phyloP scores from a whole-genome alignment of 1,140 invertebrate genomes.

The Drosophila sp. region DNA sequence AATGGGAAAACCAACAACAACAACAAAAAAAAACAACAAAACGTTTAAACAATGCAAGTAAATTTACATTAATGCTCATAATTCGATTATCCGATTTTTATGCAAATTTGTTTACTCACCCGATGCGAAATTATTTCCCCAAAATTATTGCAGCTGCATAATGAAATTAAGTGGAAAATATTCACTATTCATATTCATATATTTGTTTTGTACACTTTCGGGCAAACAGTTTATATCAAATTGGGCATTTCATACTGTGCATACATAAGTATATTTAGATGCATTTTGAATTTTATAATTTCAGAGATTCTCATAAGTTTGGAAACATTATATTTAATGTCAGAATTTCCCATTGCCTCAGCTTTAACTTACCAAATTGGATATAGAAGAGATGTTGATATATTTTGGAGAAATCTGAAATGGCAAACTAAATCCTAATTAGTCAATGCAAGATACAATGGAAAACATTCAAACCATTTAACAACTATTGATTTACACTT shows the following conservation, averaged over 20 bases:
- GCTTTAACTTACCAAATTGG: no score
- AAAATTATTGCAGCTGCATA: conserved; percentile 15
- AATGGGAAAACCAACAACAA: no score
- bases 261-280: no score
- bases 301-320: conserved; percentile 3
- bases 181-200: conserved; percentile 7
- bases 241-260: neutral
- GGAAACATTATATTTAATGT: no score
- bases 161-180: conserved; percentile 37
- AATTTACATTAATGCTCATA: conserved; percentile 56
- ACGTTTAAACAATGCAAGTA: conserved; percentile 52
- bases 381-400: no score
- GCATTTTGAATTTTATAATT: neutral
- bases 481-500: no score
- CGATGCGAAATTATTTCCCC: neutral
- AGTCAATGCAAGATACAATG: no score
- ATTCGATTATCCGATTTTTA: conserved; percentile 60
- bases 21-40: conserved; percentile 16
- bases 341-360: no score
- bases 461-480: no score
- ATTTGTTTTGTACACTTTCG: neutral
- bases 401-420: no score
- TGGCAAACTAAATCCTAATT: no score
- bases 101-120: conserved; percentile 38
- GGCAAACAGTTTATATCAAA: neutral